Base-by-base conservation (phyloP, 1,140 invertebrate species). In the Spodoptera litura region DNA sequence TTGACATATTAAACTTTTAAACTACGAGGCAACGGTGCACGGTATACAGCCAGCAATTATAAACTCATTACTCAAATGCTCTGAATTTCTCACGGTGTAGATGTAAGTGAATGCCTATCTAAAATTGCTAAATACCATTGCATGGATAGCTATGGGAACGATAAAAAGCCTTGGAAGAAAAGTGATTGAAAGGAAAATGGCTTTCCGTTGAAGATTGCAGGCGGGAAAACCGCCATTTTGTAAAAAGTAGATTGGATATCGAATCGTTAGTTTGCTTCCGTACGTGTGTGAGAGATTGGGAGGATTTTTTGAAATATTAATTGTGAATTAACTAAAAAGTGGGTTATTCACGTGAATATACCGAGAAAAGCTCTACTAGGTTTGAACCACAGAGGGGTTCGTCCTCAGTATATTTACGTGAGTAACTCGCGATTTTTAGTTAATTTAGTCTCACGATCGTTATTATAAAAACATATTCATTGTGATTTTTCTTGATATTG, bases 1-100 rank as follows among this genome's bases (percentile, higher is more conserved):
- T 68, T 68, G 64, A 68, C 64, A 68, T n/a, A 68, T 68, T 68
- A 68, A 20, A 68, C 64, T 68, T 68, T 52, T 27, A 52, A 15
- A 51, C 2, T 49, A 20, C 49, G 5, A 68, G 44, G 20, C 64
- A 27, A 52, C 44, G 64, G 20, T 15, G 35, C 49, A 51, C 3
- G 49, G 20, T 9, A 52, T 68, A 51, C 44, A 52, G 64, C 64
- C 64, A 51, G 27, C 51, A 51, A 68, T 68, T 68, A 68, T 68
- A 68, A 68, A 68, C 44, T 68, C 64, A 68, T 68, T 68, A 51
- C 64, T 49, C 10, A 13, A 68, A 68, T 68, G 64, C 13, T 52
- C 64, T 51, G 15, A 68, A 52, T 68, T 68, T 68, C 64, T 52
- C 64, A 68, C 64, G 64, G 35, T 20, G 44, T 68, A 49, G 38